Evolutionary conservation across 2,113 vertebrate species (phyloP), one percentile per base, ranked within the genome.

Genomic region (Epinephelus cyanopodus): DNA sequence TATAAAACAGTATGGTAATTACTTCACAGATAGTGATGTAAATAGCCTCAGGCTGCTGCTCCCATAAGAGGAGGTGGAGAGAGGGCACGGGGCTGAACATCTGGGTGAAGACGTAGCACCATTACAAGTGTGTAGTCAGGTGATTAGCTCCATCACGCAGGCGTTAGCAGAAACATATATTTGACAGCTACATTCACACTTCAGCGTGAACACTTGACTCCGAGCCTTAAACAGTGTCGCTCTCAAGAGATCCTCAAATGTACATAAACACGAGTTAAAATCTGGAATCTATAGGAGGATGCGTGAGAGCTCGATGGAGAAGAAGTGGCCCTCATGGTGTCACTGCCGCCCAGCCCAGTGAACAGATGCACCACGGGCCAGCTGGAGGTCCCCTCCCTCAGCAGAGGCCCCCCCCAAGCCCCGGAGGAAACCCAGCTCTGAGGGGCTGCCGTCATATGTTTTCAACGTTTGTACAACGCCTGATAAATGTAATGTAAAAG

Each of bases 1-100:
- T 98, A 98, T 98, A 97, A 99, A 99, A 98, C 97, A 97, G 97
- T 97, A 97, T 97, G 97, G 97, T 99, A 99, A 99, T 99, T 99
- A 99, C 97, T 97, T 96, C 95, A 94, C 96, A 97, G 97, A 97
- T 97, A 96, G 96, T 95, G 97, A 96, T 96, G 96, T 96, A 98
- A 98, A 99, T 98, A 98, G 97, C 97, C 97, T 90, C 88, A 92
- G 96, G 98, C 96, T 95, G 95, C 89, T 92, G 94, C 94, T 96
- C 94, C 95, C 92, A 95, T 91, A 92, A 93, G 94, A 95, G 94
- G 93, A 95, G 95, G 90, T 92, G 92, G 92, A 94, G 90, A 92
- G 94, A 89, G 95, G 90, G 93, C 75, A 88, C 68, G 15, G 70
- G 83, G 80, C 84, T 88, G 85, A 93, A 90, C 92, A 93, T 94